Base-by-base conservation (phyloP, 2,113 vertebrate genomes). In the Apaloderma vittatum region DNA sequence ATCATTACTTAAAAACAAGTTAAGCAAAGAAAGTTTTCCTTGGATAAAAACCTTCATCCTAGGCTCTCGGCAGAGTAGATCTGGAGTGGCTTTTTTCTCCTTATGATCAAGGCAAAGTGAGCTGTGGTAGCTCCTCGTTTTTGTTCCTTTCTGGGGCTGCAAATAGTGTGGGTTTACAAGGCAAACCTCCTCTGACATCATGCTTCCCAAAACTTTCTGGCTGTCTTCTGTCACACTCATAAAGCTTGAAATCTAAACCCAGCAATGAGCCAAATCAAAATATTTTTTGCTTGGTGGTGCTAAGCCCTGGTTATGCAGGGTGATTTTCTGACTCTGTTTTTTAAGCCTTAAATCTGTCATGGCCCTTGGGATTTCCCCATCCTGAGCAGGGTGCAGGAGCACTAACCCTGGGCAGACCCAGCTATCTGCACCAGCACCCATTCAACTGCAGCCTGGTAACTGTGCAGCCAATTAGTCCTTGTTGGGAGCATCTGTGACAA, bases 391-490 rank as follows among this genome's bases (percentile, higher is more conserved):
- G 29, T 10, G 16, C 21, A 8, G 37, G 48, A 66, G 34, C 14
- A 13, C 63, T 94, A 77, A 86, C 86, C 59, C 76, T 55, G 57
- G 29, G 74, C 82, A 62, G 83, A 76, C 43, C 51, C 85, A 84
- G 54, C 84, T 93, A 90, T 94, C 88, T 94, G 87, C 83, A 67
- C 74, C 71, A 78, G 46, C 0, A 0, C 70, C 23, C 3, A 4
- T 91, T 96, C 58, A 97, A 54, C 76, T 2, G 1, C 54, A 79
- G 71, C 74, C 73, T 66, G 37, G 83, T 96, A 95, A 93, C 94
- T 84, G 92, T 72, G 84, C 80, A 91, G 70, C 94, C 92, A 94
- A 88, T 94, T 95, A 96, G 70, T 84, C 94, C 89, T 95, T 88
- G 85, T 92, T 97, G 67, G 0, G 4, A 97, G 76, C 72, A 70